phyloP scores from a whole-genome alignment of 1,140 invertebrate genomes.

The Tribolium madens region DNA sequence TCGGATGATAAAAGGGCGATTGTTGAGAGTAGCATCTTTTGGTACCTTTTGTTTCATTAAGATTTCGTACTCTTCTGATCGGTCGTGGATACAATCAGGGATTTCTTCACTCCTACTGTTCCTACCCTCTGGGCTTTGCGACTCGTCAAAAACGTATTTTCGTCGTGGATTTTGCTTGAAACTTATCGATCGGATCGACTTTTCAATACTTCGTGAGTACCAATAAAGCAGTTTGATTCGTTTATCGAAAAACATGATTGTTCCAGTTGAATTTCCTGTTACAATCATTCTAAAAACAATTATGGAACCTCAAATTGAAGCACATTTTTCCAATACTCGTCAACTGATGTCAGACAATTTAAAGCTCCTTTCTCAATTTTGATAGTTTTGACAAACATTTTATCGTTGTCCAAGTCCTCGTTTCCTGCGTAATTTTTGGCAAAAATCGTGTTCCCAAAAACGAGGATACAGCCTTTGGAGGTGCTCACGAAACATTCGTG shows the following conservation, averaged over 20 bases:
- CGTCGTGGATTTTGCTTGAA: slow-evolving; percentile 6
- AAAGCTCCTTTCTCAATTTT: slow-evolving; percentile 54
- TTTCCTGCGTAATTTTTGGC: slow-evolving; percentile 50
- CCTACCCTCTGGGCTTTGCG: not conserved
- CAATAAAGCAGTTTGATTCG: slow-evolving; percentile 70
- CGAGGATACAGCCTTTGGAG: slow-evolving; percentile 53
- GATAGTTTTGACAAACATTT: slow-evolving; percentile 58
- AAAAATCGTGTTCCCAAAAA: slow-evolving; percentile 60
- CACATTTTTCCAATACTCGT: slow-evolving; percentile 51
- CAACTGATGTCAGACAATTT: slow-evolving; percentile 49
- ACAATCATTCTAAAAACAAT: slow-evolving; percentile 65
- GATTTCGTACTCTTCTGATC: slow-evolving; percentile 53
- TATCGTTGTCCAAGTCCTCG: slow-evolving; percentile 50
- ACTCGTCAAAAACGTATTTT: not conserved
- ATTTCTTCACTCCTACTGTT: not conserved
- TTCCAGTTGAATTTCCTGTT: slow-evolving; percentile 67
- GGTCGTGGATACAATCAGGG: slow-evolving; percentile 49
- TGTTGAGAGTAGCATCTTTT: slow-evolving; percentile 65
- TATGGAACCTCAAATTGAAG: not conserved
- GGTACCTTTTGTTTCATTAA: slow-evolving; percentile 60
- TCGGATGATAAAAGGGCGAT: slow-evolving; percentile 65
- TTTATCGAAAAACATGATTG: slow-evolving; percentile 70
- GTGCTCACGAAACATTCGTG: slow-evolving; percentile 57
- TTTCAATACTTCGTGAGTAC: slow-evolving; percentile 57
- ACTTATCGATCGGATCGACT: slow-evolving; percentile 13